Evolutionary conservation across 2,797 vertebrate species (phyloP), one percentile per base, ranked within the genome.

Genomic region (Premnoplex brunnescens): DNA sequence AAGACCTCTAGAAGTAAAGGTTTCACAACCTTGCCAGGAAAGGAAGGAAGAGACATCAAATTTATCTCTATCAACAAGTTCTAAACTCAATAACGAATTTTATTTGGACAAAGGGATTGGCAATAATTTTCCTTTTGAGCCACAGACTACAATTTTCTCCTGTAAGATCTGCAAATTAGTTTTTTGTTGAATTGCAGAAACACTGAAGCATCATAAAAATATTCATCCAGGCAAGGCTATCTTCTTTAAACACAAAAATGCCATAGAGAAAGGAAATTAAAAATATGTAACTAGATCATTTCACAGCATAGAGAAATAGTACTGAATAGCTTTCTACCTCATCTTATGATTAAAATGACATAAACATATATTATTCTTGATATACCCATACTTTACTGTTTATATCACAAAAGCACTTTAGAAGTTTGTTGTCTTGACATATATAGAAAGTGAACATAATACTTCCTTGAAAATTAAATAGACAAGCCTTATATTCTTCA

Each of bases 141-240:
- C 22, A 82, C 8, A 67, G 23, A 24, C 4, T 58, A 32, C 36
- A 62, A 58, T 71, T 82, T 85, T 54, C 17, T 78, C 10, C 58
- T 54, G 27, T 2, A 78, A 10, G 30, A 56, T 66, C 46, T 69
- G 19, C 12, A 71, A 56, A 71, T 66, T 48, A 52, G 8, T 36
- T 9, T 74, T 52, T 37, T 6, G 0, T 24, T 66, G 28, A 32
- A 62, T 28, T 78, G 28, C 0, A 0, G 28, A 71, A 69, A 78
- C 9, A 36, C 2, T 30, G 17, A 74, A 48, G 12, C 66, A 34
- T 60, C 16, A 56, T 7, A 52, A 43, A 60, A 67, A 32, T 10
- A n/a, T 63, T 82, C 2, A 24, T 63, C 14, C 26, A 28, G 32
- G 23, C 14, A 69, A 43, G 4, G 5, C 21, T 59, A 21, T 72